A percentile compares a stretch with the other conserved stretches of the same genome.
These are phyloP conservation scores for Myiotriccus ornatus DNA, from an alignment of 2,797 vertebrate species.

Conservation along the genomic window DNA sequence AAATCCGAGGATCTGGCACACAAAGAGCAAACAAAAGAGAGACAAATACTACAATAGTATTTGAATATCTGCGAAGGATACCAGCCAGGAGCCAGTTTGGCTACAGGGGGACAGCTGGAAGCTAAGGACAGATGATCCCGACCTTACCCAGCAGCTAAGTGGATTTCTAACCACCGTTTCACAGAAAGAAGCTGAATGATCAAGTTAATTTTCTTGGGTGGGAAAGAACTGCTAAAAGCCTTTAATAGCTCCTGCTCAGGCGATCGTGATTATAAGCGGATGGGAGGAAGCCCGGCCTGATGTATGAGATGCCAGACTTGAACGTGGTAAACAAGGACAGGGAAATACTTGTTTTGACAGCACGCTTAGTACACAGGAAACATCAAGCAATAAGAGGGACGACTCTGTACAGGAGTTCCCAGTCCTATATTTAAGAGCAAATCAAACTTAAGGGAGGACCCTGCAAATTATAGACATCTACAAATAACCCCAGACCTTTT, in stretches of 20 bases:
- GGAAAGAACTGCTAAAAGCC: not conserved
- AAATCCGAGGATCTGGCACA: slow-evolving; percentile 11
- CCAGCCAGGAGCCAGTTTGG: slow-evolving; percentile 54
- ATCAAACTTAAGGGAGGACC: slow-evolving; percentile 62
- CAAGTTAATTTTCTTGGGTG: not conserved
- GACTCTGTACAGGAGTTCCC: not conserved
- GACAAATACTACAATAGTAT: slow-evolving; percentile 54
- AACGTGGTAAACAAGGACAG: slow-evolving; percentile 31
- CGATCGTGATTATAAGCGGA: not conserved
- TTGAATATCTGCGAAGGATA: slow-evolving; percentile 72
- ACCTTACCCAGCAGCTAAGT: not conserved
- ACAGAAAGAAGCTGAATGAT: not conserved
- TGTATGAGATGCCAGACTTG: not conserved
- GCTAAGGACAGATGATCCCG: not conserved
- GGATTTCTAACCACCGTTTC: not conserved
- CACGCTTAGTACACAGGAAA: slow-evolving; percentile 20
- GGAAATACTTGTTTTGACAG: slow-evolving; percentile 59
- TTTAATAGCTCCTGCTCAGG: slow-evolving; percentile 20
- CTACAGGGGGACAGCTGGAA: slow-evolving; percentile 33
- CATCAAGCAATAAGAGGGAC: slow-evolving; percentile 26
- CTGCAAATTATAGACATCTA: slow-evolving; percentile 52
- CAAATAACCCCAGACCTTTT: slow-evolving; percentile 65
- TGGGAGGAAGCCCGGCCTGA: slow-evolving; percentile 6
- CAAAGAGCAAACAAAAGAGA: slow-evolving; percentile 69
- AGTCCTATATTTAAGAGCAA: slow-evolving; percentile 69